Percentiles rank a stretch among this genome's conserved stretches.
These are phyloP conservation scores for Odontamblyopus rebecca DNA, from an alignment of 2,797 vertebrate genomes.

Conservation along the genomic window DNA sequence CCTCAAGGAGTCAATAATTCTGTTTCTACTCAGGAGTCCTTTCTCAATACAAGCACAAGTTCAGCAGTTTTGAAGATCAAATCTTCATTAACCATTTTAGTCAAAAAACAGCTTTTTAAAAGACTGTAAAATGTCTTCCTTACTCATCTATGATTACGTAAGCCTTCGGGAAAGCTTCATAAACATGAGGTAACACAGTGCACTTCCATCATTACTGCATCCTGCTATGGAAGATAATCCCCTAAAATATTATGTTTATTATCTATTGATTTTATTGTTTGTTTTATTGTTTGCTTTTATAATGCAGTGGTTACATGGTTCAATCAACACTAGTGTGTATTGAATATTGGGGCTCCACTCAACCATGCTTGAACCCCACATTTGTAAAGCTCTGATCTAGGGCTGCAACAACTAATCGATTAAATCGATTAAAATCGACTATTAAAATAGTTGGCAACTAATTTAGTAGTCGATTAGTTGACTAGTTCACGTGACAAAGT, in stretches of 20 bases:
- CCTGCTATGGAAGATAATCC: background rate
- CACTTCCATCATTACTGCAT: constrained; percentile 10
- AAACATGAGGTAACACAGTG: constrained; percentile 27
- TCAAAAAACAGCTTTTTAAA: constrained; percentile 5
- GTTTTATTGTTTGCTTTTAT: background rate
- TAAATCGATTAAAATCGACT: no score
- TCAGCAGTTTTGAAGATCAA: constrained; percentile 29
- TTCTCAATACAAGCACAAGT: constrained; percentile 21
- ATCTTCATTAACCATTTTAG: constrained; percentile 11
- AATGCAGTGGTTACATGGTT: background rate
- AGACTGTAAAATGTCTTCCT: constrained; percentile 8
- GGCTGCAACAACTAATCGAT: no score
- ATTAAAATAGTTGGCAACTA: no score
- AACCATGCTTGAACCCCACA: background rate
- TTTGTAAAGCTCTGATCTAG: background rate
- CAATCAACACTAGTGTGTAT: background rate
- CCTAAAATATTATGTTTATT: background rate
- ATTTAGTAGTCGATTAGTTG: no score
- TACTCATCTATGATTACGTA: constrained; percentile 13
- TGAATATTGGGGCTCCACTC: background rate
- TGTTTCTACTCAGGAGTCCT: background rate
- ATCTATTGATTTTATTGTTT: no score
- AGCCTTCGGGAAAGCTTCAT: constrained; percentile 26
- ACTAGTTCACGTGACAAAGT: no score
- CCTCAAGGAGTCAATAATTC: constrained; percentile 17